Percentiles rank a stretch among this genome's conserved stretches.
Evolutionary conservation across 2,888 invertebrate genomes (phyloP).

Genomic region (Nomada ruficornis): DNA sequence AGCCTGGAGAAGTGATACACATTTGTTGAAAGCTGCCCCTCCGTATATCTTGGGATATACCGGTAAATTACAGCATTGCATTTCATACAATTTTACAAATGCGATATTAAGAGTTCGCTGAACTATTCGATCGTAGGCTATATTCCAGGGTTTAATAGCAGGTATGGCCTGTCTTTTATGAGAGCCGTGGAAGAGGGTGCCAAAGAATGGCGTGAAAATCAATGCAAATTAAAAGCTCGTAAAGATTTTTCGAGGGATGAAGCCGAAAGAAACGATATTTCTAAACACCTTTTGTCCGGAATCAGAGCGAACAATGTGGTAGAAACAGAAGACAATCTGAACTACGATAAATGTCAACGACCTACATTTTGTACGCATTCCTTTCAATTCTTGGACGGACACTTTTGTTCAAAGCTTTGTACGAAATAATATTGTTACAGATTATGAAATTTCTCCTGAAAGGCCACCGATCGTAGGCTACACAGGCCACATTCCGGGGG

Average conservation of each 20-base stretch:
- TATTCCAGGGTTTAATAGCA: conserved; percentile 89
- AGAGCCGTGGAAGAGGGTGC: conserved; percentile 85
- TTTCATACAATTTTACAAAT: neutral
- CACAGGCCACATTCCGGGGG: conserved; percentile 90
- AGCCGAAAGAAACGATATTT: conserved; percentile 73
- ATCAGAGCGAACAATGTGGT: conserved; percentile 76
- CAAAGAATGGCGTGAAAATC: conserved; percentile 85
- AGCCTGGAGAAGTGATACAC: conserved; percentile 78
- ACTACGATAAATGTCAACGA: conserved; percentile 51
- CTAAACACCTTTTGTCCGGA: conserved; percentile 77
- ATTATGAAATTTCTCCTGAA: conserved; percentile 87
- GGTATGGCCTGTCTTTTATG: conserved; percentile 85
- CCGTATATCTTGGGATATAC: conserved; percentile 89
- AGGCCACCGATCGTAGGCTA: conserved; percentile 90
- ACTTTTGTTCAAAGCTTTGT: neutral
- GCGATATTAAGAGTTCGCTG: neutral
- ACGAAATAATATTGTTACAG: conserved; percentile 81
- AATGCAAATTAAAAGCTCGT: conserved; percentile 76
- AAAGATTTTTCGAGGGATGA: conserved; percentile 77
- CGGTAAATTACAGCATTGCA: conserved; percentile 82
- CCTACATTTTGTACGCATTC: conserved; percentile 75
- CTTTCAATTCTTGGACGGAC: neutral
- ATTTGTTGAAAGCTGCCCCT: conserved; percentile 74
- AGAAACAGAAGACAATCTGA: conserved; percentile 75
- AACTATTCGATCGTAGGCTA: conserved; percentile 83